These are phyloP conservation scores for Sardina pilchardus DNA, from an alignment of 2,113 vertebrate species.

Conservation along the genomic window DNA sequence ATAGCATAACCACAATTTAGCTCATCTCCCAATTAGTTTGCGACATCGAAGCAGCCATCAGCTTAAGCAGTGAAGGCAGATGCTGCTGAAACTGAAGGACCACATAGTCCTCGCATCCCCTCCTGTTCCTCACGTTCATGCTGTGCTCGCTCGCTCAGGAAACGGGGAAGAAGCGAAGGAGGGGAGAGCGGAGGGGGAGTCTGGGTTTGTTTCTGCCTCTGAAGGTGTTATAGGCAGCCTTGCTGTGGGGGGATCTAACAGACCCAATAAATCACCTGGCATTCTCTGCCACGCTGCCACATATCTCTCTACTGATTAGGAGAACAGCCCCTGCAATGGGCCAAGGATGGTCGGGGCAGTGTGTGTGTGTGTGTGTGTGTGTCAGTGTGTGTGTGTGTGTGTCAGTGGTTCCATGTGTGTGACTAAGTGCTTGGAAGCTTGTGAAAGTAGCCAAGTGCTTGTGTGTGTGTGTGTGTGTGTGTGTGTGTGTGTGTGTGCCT, in stretches of 20 bases:
- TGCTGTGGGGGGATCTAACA: conserved; percentile 59
- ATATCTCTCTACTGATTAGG: conserved; percentile 67
- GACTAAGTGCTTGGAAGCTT: no score
- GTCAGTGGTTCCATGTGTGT: no score
- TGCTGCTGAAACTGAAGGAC: background rate
- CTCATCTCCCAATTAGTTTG: background rate
- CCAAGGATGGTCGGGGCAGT: conserved; percentile 16
- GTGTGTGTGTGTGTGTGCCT: background rate
- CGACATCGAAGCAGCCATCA: background rate
- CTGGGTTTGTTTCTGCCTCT: conserved; percentile 33
- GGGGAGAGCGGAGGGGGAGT: conserved; percentile 21
- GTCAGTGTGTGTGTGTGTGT: background rate
- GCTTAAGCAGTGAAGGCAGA: background rate
- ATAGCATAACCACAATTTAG: background rate
- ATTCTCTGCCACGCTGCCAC: conserved; percentile 54
- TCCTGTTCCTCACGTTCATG: background rate
- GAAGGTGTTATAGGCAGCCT: conserved; percentile 60
- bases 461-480: background rate
- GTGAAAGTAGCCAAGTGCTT: no score
- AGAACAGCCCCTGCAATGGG: conserved; percentile 57
- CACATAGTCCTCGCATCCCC: background rate
- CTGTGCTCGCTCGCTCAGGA: conserved; percentile 10
- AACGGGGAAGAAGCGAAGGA: conserved; percentile 39
- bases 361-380: background rate
- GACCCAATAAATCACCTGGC: conserved; percentile 69